Percentiles rank a stretch among this genome's conserved stretches.
Conservation (phyloP, 2,797 vertebrate species). For the Lutjanus argentimaculatus region DNA sequence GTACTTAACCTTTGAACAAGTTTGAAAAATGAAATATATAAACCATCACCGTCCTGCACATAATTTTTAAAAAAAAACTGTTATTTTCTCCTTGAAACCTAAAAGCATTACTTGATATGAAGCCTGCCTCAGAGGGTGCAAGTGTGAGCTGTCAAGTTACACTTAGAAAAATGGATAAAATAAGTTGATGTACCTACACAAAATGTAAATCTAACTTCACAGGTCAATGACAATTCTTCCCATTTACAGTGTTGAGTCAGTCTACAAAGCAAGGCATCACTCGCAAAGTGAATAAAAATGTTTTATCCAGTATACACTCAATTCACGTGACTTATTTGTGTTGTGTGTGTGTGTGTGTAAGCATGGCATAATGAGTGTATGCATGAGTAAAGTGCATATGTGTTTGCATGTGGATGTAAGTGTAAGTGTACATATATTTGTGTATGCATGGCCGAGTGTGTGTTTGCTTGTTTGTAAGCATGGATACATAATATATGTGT, state of each 20-base stretch:
- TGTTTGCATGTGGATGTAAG: constrained; percentile 3
- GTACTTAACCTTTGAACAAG: not conserved
- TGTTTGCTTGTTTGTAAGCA: constrained; percentile 27
- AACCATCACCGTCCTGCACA: not conserved
- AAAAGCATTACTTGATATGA: constrained; percentile 2
- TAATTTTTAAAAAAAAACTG: not conserved
- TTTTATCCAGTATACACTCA: not conserved
- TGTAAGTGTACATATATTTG: constrained; percentile 35
- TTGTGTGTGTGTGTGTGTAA: constrained; percentile 8
- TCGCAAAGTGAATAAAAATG: constrained; percentile 8
- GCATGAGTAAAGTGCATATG: constrained; percentile 32
- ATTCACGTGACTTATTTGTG: constrained; percentile 20
- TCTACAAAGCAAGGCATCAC: constrained; percentile 7
- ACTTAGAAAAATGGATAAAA: constrained; percentile 16
- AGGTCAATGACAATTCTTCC: constrained; percentile 28
- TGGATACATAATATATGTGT: constrained; percentile 36
- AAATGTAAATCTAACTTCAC: constrained; percentile 29
- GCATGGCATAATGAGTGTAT: constrained; percentile 27
- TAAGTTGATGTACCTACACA: not conserved
- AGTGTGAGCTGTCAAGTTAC: constrained; percentile 2
- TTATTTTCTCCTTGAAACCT: constrained; percentile 2
- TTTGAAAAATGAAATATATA: not conserved
- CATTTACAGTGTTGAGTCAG: not conserved
- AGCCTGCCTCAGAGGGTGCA: not conserved
- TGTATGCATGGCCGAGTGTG: constrained; percentile 48